Base-by-base conservation (phyloP, 2,888 invertebrate species). In the Caenorhabditis sp. region DNA sequence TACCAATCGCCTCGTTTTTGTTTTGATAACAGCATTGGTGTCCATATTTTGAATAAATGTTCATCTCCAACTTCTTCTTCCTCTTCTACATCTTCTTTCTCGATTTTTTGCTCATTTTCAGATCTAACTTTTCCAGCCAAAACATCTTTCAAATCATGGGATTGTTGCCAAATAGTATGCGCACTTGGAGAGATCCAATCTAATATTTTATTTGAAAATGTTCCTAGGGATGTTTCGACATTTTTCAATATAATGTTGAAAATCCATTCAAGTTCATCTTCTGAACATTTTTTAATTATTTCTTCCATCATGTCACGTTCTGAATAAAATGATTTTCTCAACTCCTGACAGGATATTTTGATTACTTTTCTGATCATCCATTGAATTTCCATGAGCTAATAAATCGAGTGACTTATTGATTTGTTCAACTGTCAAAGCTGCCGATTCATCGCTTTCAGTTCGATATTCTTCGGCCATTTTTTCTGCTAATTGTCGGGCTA, bases 191-290 rank as follows among this genome's bases (percentile, higher is more conserved):
- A 67, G 12, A 75, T 31, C 75, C 75, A 75, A 27, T 70, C 70
- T n/a, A 74, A 58, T 43, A 74, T 63, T 43, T 63, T 69, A 25
- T 68, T 66, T n/a, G 59, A 56, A 27, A 60, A 43, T 12, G 54
- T 57, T 21, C 70, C 63, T 12, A 74, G n/a, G n/a, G 69, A 58
- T n/a, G 69, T 52, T 62, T 80, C 82, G 12, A 78, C 72, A 62
- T 78, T 78, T 21, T 73, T 50, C 21, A 80, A 71, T 50, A 82
- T 78, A 10, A 70, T 63, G 59, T 76, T 77, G 66, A 82, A 78
- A 10, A 82, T 49, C 79, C 81, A 81, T 27, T 77, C 65, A 4
- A 81, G 64, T 56, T 81, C 81, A 17, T 73, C 67, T 57, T 80
- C 69, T 4, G 73, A 74, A 38, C 76, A 77, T 17, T 62, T 65